A percentile compares a stretch with the other conserved stretches of the same genome.
phyloP scores from a whole-genome alignment of 1,140 invertebrate species.

The Euborellia annulipes region DNA sequence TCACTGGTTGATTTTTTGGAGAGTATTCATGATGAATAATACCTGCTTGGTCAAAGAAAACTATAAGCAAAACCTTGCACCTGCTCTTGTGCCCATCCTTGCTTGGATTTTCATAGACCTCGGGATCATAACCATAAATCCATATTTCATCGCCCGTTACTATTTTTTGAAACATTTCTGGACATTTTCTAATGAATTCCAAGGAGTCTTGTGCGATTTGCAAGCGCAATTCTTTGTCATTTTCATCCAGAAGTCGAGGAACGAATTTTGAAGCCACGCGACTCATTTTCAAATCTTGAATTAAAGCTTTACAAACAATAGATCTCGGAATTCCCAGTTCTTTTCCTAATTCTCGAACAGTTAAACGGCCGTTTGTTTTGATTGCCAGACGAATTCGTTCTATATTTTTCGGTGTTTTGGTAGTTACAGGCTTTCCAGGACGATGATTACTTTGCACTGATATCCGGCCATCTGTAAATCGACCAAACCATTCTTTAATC shows the following conservation, averaged over 20 bases:
- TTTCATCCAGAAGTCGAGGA: conserved; percentile 10
- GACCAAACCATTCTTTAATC: conserved; percentile 16
- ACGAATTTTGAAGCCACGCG: conserved; percentile 15
- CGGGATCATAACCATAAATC: conserved; percentile 17
- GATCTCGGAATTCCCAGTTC: conserved; percentile 5
- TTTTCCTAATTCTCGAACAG: conserved; percentile 11
- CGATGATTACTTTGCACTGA: conserved; percentile 13
- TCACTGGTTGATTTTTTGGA: conserved; percentile 17
- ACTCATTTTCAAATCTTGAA: conserved; percentile 14
- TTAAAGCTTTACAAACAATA: conserved; percentile 11
- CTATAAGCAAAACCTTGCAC: conserved; percentile 21
- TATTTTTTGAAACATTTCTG: conserved; percentile 6
- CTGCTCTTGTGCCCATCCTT: conserved; percentile 17
- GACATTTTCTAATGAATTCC: not conserved
- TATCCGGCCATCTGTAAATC: conserved; percentile 17
- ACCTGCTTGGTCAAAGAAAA: conserved; percentile 20
- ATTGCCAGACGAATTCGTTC: conserved; percentile 10
- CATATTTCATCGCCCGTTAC: conserved; percentile 19
- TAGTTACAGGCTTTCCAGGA: conserved; percentile 13
- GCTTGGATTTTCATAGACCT: conserved; percentile 15
- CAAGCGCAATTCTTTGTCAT: not conserved
- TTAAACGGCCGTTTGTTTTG: conserved; percentile 15
- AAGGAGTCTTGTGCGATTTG: conserved; percentile 2
- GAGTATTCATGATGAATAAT: conserved; percentile 21
- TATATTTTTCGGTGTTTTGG: conserved; percentile 11